Percentiles rank a stretch among this genome's conserved stretches.
phyloP scores from a whole-genome alignment of 2,797 vertebrate genomes.

The Paguma larvata region DNA sequence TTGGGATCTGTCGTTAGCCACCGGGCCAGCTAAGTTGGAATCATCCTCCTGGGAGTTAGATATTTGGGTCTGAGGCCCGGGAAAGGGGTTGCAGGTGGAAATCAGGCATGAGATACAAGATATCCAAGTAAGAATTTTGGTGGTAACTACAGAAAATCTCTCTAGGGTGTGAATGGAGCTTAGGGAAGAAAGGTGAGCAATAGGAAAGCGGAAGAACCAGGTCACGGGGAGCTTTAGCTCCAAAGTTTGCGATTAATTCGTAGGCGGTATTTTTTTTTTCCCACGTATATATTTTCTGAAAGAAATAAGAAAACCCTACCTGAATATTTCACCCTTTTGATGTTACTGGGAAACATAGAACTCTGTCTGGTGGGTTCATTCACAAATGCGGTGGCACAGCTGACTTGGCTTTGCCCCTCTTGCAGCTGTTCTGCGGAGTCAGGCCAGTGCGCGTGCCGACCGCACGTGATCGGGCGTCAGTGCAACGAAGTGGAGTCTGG shows the following conservation, averaged over 20 bases:
- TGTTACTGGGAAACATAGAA: neutral
- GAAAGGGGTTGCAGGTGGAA: neutral
- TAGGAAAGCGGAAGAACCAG: too few relatives aligned
- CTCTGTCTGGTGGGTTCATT: accelerated
- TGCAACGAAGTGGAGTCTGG: slow-evolving; percentile 97
- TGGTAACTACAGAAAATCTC: neutral
- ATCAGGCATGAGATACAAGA: neutral
- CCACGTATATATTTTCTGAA: neutral
- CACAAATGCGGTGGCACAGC: accelerated
- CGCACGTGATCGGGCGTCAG: slow-evolving; percentile 96
- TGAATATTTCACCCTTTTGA: neutral
- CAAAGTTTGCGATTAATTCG: neutral
- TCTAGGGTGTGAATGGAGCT: accelerated
- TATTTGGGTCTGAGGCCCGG: neutral
- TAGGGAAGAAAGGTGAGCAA: neutral
- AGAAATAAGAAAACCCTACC: neutral
- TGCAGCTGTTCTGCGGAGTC: slow-evolving; percentile 94
- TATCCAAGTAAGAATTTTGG: neutral
- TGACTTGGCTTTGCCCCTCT: slow-evolving; percentile 4
- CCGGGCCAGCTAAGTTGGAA: neutral
- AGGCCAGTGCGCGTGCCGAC: slow-evolving; percentile 94
- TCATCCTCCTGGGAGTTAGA: neutral
- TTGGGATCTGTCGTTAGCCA: neutral
- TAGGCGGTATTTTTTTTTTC: neutral
- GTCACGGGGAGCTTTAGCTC: neutral